Base-by-base conservation (phyloP, 1,140 invertebrate species). In the Lepidurus arcticus region DNA sequence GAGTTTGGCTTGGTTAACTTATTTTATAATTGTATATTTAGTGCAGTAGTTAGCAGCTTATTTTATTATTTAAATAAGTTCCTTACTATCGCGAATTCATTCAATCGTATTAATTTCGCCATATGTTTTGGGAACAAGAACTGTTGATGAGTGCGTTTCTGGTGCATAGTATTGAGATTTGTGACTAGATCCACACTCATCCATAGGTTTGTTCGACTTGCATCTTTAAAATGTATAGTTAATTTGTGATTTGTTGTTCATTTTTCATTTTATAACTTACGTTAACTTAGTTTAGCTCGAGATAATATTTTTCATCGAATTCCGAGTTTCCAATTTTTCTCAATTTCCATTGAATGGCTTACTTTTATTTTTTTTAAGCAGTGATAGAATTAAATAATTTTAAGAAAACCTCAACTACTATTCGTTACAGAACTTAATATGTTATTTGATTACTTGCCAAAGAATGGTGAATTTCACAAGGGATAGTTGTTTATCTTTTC, bases 151-250 rank as follows among this genome's bases (percentile, higher is more conserved):
- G 75, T 76, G 75, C 34, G 44, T 44, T 44, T 76, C 24, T 76
- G 47, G 75, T 76, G 75, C 75, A n/a, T 76, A 76, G 76, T 76
- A 16, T 8, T 43, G 73, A 16, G 45, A 21, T 21, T 11, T 78
- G n/a, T 78, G 78, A 78, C 78, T 78, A 78, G 78, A 78, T 74
- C 5, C 75, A 78, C 78, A 78, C 78, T 78, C 78, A 78, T 47
- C 73, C 74, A 78, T 73, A 10, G 10, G 9, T 26, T 24, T 26
- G 24, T 13, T 76, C 75, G 21, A 34, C 21, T 21, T 34, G 75
- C 42, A n/a, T 44, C 75, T 16, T 16, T 75, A 16, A 75, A 13
- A 6, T 11, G 3, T 7, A 75, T 34, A 13, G 42, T 74, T 16
- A 24, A 13, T 74, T 74, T 13, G 74, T 74, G 13, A 65, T 42